A percentile compares a stretch with the other conserved stretches of the same genome.
These are phyloP conservation scores for Stenodera caucasica DNA, from an alignment of 2,888 invertebrate species.

Conservation along the genomic window DNA sequence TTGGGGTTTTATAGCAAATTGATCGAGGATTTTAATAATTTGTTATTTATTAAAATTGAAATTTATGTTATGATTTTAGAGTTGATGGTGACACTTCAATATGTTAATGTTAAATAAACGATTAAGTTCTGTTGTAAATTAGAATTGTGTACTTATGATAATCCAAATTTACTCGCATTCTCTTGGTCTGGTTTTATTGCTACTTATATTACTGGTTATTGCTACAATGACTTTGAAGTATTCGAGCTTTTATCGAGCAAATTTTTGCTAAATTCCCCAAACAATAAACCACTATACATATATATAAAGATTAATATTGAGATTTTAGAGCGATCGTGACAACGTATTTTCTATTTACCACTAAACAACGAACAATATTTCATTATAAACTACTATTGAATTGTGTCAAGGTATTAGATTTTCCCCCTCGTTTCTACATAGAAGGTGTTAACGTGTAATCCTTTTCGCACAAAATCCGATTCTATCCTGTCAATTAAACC, in stretches of 20 bases:
- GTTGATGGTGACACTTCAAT: neutral
- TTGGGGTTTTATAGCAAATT: neutral
- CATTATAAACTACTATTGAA: neutral
- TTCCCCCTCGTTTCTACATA: neutral
- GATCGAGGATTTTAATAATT: neutral
- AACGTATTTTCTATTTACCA: neutral
- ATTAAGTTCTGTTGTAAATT: constrained; percentile 2
- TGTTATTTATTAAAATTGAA: neutral
- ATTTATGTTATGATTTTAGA: neutral
- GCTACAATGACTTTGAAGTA: neutral
- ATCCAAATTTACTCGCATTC: constrained; percentile 6
- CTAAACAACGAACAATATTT: neutral
- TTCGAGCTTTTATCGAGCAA: neutral
- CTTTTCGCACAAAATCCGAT: neutral
- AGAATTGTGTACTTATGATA: neutral
- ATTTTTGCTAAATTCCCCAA: too few species aligned
- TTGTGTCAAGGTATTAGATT: neutral
- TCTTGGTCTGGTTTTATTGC: constrained; percentile 3
- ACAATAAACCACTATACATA: too few species aligned
- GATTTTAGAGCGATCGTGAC: neutral
- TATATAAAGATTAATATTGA: too few species aligned
- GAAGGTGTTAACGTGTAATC: neutral
- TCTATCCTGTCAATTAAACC: neutral
- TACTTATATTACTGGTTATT: constrained; percentile 6
- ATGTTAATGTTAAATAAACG: neutral